Conservation (phyloP, 2,113 vertebrate genomes). For the Stercorarius parasiticus region DNA sequence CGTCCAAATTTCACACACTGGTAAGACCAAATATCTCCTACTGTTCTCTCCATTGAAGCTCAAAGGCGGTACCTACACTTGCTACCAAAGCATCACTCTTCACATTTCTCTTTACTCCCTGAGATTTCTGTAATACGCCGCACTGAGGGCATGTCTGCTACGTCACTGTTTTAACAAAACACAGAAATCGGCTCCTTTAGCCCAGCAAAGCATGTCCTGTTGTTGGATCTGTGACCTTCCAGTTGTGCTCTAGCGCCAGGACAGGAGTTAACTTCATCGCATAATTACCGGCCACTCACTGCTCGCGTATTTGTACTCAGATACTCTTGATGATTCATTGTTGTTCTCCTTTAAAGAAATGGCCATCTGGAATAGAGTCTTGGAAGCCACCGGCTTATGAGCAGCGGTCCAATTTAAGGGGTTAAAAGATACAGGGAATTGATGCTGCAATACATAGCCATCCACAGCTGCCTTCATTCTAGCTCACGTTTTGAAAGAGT, state of each 20-base stretch:
- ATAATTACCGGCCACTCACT: neutral
- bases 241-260: neutral
- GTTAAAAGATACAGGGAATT: neutral
- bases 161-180: neutral
- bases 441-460: neutral
- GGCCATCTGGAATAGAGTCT: neutral
- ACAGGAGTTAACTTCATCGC: neutral
- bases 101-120: neutral
- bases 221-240: neutral
- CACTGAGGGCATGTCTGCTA: neutral
- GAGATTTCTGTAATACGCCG: neutral
- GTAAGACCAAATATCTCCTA: neutral
- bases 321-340: neutral
- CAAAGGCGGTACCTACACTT: no score
- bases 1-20: neutral
- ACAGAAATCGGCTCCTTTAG: neutral
- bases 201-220: neutral
- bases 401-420: fast-evolving
- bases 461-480: neutral
- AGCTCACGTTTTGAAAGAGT: neutral
- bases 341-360: neutral
- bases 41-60: neutral
- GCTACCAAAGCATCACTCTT: neutral
- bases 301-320: neutral
- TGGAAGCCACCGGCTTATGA: neutral